These are phyloP conservation scores for Synanthedon andrenaeformis DNA, from an alignment of 2,888 invertebrate species.

Conservation along the genomic window DNA sequence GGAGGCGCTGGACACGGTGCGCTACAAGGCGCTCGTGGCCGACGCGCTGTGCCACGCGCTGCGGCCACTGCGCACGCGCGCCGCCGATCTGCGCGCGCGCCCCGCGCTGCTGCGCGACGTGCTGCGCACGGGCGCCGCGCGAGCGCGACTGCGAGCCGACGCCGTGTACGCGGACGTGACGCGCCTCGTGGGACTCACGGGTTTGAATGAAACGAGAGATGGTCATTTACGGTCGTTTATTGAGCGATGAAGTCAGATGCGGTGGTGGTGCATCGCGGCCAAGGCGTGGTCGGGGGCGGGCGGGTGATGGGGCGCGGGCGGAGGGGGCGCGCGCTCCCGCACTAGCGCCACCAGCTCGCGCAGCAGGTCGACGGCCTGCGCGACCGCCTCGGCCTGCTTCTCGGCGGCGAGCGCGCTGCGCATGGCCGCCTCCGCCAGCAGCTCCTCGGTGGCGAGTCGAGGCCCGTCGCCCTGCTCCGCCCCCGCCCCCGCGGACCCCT, in stretches of 20 bases:
- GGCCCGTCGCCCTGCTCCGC: conserved; percentile 83
- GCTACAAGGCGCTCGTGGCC: conserved; percentile 7
- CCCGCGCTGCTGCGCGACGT: conserved; percentile 9
- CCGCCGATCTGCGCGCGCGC: conserved; percentile 7
- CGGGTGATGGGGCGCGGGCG: conserved; percentile 72
- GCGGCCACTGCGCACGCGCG: conserved; percentile 24
- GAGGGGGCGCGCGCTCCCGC: conserved; percentile 23
- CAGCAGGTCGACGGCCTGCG: conserved; percentile 7
- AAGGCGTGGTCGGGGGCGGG: conserved; percentile 73
- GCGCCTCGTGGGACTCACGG: not conserved
- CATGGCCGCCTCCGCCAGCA: conserved; percentile 73
- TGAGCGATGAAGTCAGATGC: conserved; percentile 56
- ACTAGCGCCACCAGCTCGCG: conserved; percentile 20
- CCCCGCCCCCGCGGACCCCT: conserved; percentile 51
- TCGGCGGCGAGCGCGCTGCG: conserved; percentile 81
- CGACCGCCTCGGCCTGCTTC: conserved; percentile 22
- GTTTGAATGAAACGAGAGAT: no score
- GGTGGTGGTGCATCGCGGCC: conserved; percentile 74
- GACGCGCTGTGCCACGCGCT: conserved; percentile 9
- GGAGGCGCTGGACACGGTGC: conserved; percentile 17
- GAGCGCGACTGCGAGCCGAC: not conserved
- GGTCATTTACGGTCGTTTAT: no score
- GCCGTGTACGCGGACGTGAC: not conserved
- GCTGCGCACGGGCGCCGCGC: not conserved
- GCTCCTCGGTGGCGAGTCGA: conserved; percentile 74